Evolutionary conservation across 2,888 invertebrate genomes (phyloP).

Genomic region (Palloptera scutellata): DNA sequence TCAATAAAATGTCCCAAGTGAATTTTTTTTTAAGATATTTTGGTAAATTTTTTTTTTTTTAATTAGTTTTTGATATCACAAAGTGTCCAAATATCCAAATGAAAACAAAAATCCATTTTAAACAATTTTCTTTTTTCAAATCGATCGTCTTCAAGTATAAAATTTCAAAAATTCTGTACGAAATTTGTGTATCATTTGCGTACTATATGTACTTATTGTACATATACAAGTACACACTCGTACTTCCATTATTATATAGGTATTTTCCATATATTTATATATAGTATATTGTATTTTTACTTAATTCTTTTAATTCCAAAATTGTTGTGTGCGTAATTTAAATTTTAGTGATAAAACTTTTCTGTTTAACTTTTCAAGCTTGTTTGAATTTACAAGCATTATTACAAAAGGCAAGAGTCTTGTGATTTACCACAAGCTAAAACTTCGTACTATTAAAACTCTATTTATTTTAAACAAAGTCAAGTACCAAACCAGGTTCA

Average conservation of each 20-base stretch:
- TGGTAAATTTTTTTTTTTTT: no score
- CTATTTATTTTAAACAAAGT: conserved; percentile 54
- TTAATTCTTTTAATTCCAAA: conserved; percentile 19
- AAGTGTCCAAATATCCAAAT: background rate
- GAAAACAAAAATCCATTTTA: background rate
- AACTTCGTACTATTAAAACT: no score
- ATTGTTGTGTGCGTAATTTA: conserved; percentile 18
- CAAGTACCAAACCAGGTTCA: conserved; percentile 61
- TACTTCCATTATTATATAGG: conserved; percentile 1
- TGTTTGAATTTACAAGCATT: no score
- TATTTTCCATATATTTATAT: background rate
- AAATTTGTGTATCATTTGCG: conserved; percentile 2
- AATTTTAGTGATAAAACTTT: conserved; percentile 10
- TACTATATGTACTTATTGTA: no score
- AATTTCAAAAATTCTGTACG: conserved; percentile 3
- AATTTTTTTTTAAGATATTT: no score
- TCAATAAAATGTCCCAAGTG: no score
- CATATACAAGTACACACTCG: no score
- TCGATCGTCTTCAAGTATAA: background rate
- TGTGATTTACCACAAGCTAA: no score
- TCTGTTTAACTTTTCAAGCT: no score
- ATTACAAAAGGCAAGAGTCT: no score
- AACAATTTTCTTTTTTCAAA: background rate
- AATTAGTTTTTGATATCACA: no score
- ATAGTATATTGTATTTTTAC: background rate